phyloP scores from a whole-genome alignment of 2,113 vertebrate genomes.

The Leptobrachium leishanense region DNA sequence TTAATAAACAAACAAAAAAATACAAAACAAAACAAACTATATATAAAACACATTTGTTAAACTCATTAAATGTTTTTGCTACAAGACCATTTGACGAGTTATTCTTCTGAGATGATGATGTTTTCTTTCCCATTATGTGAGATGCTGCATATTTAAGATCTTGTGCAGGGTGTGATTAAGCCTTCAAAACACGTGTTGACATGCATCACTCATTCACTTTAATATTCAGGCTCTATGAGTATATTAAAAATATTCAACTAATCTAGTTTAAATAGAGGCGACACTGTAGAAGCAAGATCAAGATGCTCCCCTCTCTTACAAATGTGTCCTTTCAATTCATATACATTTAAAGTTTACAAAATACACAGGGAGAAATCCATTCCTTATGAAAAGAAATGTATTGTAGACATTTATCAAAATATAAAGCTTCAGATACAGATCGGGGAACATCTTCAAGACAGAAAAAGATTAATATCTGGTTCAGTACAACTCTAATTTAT shows the following conservation, averaged over 20 bases:
- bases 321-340: constrained; percentile 30
- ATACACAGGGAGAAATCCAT: constrained; percentile 31
- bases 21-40: too few species aligned
- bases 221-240: too few species aligned
- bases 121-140: too few species aligned
- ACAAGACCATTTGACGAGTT: too few species aligned
- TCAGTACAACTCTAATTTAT: constrained; percentile 31
- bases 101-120: too few species aligned
- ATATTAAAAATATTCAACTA: not conserved
- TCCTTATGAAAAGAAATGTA: constrained; percentile 24
- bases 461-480: constrained; percentile 36
- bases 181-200: too few species aligned
- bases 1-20: too few species aligned
- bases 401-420: constrained; percentile 51
- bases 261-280: not conserved
- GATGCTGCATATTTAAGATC: too few species aligned
- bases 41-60: too few species aligned
- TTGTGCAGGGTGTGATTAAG: too few species aligned
- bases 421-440: constrained; percentile 33
- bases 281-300: not conserved
- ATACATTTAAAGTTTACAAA: constrained; percentile 37
- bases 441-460: constrained; percentile 12
- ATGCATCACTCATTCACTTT: too few species aligned
- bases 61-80: too few species aligned
- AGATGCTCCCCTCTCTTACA: constrained; percentile 21